These are phyloP conservation scores for Clarias gariepinus DNA, from an alignment of 2,113 vertebrate species.

Conservation along the genomic window DNA sequence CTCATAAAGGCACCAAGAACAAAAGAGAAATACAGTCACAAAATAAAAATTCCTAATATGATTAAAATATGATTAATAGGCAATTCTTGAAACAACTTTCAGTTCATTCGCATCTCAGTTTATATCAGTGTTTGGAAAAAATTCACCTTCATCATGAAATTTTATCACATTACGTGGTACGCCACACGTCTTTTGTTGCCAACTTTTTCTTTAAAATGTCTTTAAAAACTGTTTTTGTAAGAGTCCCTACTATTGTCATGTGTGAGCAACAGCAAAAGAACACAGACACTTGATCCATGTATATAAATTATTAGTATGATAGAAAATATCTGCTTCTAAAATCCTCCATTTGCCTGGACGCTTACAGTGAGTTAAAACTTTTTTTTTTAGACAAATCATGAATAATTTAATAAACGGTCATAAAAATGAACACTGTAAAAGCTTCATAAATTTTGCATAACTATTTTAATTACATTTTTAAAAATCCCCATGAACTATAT, in stretches of 20 bases:
- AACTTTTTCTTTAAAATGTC: neutral
- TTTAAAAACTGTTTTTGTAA: neutral
- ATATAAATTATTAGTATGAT: neutral
- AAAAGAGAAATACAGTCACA: neutral
- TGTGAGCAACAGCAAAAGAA: constrained; percentile 8
- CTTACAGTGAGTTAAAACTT: neutral
- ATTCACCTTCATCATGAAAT: neutral
- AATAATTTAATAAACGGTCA: neutral
- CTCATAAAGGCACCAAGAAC: neutral
- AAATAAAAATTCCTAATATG: neutral
- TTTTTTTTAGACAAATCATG: neutral
- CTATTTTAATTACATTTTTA: neutral
- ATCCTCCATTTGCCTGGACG: neutral
- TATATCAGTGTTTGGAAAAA: neutral
- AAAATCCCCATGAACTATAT: constrained; percentile 20
- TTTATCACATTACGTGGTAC: neutral
- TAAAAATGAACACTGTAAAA: neutral
- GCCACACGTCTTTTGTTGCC: neutral
- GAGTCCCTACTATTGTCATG: neutral
- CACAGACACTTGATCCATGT: neutral
- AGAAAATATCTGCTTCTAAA: constrained; percentile 4
- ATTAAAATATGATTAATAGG: neutral
- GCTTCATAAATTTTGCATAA: constrained; percentile 5
- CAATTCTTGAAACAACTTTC: neutral
- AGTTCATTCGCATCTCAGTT: neutral